Conservation (phyloP, 2,113 vertebrate genomes). For the Proterorhinus semilunaris region DNA sequence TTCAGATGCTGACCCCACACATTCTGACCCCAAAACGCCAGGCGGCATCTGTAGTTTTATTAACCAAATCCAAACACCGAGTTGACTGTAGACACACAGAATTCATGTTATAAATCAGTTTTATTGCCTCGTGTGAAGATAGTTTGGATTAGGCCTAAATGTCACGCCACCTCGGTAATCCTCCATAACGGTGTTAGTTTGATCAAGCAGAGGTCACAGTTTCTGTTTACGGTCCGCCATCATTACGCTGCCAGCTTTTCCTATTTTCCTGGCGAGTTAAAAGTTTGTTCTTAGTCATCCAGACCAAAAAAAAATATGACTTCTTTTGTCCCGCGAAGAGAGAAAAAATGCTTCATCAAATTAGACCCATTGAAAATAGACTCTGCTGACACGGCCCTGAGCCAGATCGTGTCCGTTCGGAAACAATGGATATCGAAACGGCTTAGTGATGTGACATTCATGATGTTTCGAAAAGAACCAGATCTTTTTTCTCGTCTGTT, state of each 20-base stretch:
- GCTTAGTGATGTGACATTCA: too few species aligned
- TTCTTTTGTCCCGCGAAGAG: too few species aligned
- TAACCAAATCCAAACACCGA: constrained; percentile 27
- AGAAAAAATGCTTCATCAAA: too few species aligned
- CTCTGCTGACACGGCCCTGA: too few species aligned
- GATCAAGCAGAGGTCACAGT: neutral
- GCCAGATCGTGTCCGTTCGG: too few species aligned
- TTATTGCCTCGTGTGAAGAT: constrained; percentile 23
- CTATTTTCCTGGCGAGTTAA: neutral
- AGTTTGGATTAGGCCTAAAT: constrained; percentile 11
- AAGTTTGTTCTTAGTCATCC: neutral
- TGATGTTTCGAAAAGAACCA: too few species aligned
- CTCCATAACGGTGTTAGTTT: constrained; percentile 11
- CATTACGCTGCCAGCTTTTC: neutral
- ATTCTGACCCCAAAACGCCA: constrained; percentile 28
- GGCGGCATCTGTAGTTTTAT: constrained; percentile 59
- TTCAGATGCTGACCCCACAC: constrained; percentile 58
- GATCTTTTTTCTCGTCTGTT: too few species aligned
- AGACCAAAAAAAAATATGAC: neutral
- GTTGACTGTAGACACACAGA: constrained; percentile 25
- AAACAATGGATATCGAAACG: too few species aligned
- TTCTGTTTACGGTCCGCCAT: neutral
- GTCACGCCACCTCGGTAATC: constrained; percentile 13
- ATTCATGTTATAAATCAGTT: constrained; percentile 15
- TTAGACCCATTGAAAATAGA: too few species aligned